Evolutionary conservation across 2,113 vertebrate species (phyloP), one percentile per base, ranked within the genome.

Genomic region (Albula goreensis): DNA sequence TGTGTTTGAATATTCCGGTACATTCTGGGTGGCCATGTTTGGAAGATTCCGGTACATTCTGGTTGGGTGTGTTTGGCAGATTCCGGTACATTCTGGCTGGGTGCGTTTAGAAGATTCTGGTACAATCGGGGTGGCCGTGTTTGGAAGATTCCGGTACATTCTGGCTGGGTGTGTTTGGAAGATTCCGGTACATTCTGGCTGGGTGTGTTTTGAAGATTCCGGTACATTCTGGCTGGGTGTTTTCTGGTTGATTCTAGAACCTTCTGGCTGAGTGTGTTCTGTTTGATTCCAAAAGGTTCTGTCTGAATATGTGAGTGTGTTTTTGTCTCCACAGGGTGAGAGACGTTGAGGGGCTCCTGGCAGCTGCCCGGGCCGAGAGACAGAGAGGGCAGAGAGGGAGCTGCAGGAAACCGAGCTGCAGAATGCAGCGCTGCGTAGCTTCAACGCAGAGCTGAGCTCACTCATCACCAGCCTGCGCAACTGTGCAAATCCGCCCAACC

Each of bases 371-470:
- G 83, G 84, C 80, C 83, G 86, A 89, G 79, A n/a, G 89, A n/a
- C n/a, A 19, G 87, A 89, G 12, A 78, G 52, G 9, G 86, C 78
- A 70, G 77, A 88, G 49, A 86, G 74, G 79, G 88, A 88, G 78
- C 78, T n/a, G 60, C 82, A 86, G 51, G 89, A 88, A 13, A 85
- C 77, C 3, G 48, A 77, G 0, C 74, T 78, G 74, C 85, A 90
- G 86, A 90, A 88, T 66, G 82, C 88, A 82, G 88, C 82, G 31
- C 89, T 90, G 12, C 85, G 86, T 53, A 87, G 87, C 49, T 85
- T 90, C 4, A 90, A 89, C 52, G 74, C 81, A 11, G 89, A 90
- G n/a, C 85, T 90, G 8, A 83, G 82, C 49, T 10, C 81, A 3
- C 81, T 90, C 5, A 57, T 89, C 17, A n/a, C 5, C 12, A 85